A percentile compares a stretch with the other conserved stretches of the same genome.
These are phyloP conservation scores for Megaptera novaeangliae DNA, from an alignment of 2,113 vertebrate species.

Conservation along the genomic window DNA sequence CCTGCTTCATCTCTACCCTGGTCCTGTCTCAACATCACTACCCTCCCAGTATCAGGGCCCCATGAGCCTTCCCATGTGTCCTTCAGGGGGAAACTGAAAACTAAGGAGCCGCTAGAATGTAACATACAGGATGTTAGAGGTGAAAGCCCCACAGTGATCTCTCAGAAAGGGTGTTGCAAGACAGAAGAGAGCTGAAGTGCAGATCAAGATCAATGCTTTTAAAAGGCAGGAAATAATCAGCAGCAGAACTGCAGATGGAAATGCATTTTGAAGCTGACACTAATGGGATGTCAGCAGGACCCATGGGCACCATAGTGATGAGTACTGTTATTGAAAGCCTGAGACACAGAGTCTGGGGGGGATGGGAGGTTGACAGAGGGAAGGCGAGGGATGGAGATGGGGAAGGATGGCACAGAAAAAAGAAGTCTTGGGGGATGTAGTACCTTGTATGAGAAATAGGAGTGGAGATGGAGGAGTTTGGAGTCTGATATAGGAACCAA, in stretches of 20 bases:
- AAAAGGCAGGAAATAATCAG: neutral
- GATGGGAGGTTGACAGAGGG: neutral
- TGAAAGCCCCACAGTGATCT: neutral
- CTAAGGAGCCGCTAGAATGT: too few species aligned
- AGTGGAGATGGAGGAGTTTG: neutral
- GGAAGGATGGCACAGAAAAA: too few species aligned
- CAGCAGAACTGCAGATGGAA: neutral
- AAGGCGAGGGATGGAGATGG: neutral
- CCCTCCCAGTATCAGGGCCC: too few species aligned
- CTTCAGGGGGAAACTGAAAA: neutral
- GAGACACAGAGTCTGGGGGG: neutral
- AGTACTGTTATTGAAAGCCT: neutral
- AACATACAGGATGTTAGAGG: neutral
- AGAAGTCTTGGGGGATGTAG: neutral
- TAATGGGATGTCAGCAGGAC: neutral
- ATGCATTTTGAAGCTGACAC: neutral
- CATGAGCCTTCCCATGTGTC: neutral
- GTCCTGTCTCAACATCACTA: neutral
- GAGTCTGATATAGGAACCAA: fast-evolving
- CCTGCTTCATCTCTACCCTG: neutral
- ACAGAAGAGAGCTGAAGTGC: neutral
- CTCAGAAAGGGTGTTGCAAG: neutral
- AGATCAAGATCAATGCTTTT: neutral
- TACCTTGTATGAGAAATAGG: neutral
- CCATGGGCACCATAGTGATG: neutral